Evolutionary conservation across 2,113 vertebrate species (phyloP).

Genomic region (Cochlearius cochlearius): DNA sequence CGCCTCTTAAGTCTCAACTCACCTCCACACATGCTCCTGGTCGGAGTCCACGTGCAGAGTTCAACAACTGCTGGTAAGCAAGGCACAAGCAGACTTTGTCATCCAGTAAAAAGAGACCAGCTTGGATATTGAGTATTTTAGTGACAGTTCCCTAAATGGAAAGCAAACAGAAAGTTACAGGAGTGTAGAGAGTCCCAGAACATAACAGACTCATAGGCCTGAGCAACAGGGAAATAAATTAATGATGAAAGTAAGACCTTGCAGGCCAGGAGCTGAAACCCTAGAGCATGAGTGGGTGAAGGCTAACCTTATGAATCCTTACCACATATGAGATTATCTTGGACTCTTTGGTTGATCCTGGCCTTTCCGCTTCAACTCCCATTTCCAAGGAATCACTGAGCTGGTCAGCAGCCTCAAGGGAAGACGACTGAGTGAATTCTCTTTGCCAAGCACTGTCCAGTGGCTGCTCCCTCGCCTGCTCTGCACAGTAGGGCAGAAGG

Average conservation of each 20-base stretch:
- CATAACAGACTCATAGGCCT: not conserved
- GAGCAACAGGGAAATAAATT: not conserved
- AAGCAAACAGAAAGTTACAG: not conserved
- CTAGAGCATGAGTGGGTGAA: not conserved
- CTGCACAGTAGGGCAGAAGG: slow-evolving; percentile 35
- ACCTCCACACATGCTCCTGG: slow-evolving; percentile 81
- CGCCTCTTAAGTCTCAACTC: not conserved
- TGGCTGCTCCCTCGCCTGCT: not conserved
- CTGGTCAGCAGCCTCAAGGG: not conserved
- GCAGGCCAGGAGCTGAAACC: not conserved
- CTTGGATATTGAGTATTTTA: slow-evolving; percentile 76
- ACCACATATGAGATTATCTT: slow-evolving; percentile 84
- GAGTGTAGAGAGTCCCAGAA: not conserved
- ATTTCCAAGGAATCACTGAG: not conserved
- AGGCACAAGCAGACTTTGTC: slow-evolving; percentile 80
- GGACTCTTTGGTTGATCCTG: slow-evolving; percentile 56
- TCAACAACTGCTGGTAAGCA: slow-evolving; percentile 81
- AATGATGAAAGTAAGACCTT: not conserved
- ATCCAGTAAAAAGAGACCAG: slow-evolving; percentile 85
- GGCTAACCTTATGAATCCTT: not conserved
- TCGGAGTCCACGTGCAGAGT: slow-evolving; percentile 71
- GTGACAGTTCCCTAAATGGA: slow-evolving; percentile 81
- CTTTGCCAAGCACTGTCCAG: not conserved
- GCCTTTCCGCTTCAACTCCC: not conserved
- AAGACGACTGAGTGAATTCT: not conserved